Conservation (phyloP, 2,113 vertebrate species). For the Pyrgilauda ruficollis region DNA sequence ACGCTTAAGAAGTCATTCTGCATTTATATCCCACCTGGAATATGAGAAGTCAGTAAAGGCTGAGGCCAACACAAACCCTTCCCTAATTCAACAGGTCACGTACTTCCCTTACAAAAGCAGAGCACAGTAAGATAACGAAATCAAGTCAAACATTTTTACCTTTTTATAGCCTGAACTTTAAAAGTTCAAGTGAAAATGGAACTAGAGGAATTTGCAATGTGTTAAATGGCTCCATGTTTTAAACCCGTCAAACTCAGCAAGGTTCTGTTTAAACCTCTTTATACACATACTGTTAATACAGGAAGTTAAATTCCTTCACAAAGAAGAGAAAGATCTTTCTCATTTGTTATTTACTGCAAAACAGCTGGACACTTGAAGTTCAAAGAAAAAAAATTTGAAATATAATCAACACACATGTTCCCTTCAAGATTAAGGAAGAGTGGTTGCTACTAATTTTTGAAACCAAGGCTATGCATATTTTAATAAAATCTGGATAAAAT, state of each 20-base stretch:
- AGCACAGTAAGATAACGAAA: neutral
- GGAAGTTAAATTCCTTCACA: neutral
- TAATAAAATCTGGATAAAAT: conserved; percentile 24
- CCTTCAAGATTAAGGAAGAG: neutral
- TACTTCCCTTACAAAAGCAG: neutral
- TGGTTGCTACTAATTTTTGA: neutral
- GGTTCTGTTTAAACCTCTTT: neutral
- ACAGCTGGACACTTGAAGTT: neutral
- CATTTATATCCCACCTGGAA: neutral
- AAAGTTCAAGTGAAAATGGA: neutral
- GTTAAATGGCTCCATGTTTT: neutral
- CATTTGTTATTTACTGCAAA: neutral
- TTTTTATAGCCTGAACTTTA: neutral
- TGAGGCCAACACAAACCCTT: neutral
- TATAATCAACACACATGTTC: neutral
- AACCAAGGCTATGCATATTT: conserved; percentile 36
- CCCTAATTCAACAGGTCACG: neutral
- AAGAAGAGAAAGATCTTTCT: neutral
- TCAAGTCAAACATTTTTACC: neutral
- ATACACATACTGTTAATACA: neutral
- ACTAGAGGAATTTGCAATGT: neutral
- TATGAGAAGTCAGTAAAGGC: neutral
- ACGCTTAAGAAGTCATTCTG: neutral
- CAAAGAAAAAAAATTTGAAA: neutral
- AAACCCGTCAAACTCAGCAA: neutral